Evolutionary conservation across 2,888 invertebrate species (phyloP).

Genomic region (Pollenia amentaria): DNA sequence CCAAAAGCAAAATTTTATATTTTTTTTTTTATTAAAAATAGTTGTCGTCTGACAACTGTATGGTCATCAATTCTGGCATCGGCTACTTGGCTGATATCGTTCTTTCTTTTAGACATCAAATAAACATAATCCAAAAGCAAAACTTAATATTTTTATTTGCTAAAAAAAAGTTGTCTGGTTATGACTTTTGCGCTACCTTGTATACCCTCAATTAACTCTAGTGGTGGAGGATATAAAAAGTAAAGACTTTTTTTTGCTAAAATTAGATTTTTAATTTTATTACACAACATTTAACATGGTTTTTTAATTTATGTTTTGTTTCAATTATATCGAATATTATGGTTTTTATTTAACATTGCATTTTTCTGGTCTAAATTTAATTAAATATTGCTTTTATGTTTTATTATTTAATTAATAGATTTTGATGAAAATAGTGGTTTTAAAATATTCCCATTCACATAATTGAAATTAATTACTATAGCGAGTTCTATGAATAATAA

Average conservation of each 20-base stretch:
- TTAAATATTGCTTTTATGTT: conserved; percentile 37
- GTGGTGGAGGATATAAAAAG: neutral
- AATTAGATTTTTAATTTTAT: conserved; percentile 26
- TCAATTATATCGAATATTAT: neutral
- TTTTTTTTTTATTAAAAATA: too few species aligned
- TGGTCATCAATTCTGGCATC: too few species aligned
- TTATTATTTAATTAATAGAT: conserved; percentile 33
- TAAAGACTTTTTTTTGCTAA: neutral
- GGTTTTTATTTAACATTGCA: neutral
- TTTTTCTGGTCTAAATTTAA: conserved; percentile 32
- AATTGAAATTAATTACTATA: conserved; percentile 20
- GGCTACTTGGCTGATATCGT: too few species aligned
- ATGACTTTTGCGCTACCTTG: too few species aligned
- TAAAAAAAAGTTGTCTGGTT: too few species aligned
- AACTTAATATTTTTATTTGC: too few species aligned
- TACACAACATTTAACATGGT: conserved; percentile 11
- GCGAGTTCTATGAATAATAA: neutral
- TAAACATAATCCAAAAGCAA: too few species aligned
- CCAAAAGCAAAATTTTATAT: too few species aligned
- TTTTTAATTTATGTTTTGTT: conserved; percentile 7
- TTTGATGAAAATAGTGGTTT: conserved; percentile 33
- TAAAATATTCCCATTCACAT: conserved; percentile 1
- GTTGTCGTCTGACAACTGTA: too few species aligned
- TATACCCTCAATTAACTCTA: too few species aligned
- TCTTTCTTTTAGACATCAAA: too few species aligned